phyloP scores from a whole-genome alignment of 2,113 vertebrate species.

The Gobiocypris rarus region DNA sequence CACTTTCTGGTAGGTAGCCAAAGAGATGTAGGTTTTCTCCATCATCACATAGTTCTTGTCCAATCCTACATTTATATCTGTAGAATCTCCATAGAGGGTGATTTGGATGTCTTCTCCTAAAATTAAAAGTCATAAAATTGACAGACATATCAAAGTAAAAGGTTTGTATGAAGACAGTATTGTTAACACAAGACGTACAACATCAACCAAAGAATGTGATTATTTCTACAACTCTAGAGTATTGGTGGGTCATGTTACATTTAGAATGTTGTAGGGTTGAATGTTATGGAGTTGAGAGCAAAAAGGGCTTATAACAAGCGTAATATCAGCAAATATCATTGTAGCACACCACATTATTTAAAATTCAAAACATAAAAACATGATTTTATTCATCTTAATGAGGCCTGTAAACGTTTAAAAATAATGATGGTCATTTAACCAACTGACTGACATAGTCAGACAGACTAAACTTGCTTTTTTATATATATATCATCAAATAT shows the following conservation, averaged over 20 bases:
- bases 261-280: not conserved
- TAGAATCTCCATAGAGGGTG: conserved; percentile 77
- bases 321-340: not conserved
- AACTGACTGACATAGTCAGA: not conserved
- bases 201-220: not conserved
- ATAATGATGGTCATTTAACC: not conserved
- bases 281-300: not conserved
- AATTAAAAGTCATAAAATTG: not conserved
- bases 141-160: conserved; percentile 13
- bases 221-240: too few species aligned
- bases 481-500: too few species aligned
- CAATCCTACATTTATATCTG: conserved; percentile 79
- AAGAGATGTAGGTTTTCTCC: conserved; percentile 79
- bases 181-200: not conserved
- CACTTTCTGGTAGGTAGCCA: conserved; percentile 71
- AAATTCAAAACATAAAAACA: not conserved
- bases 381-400: not conserved
- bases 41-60: conserved; percentile 73
- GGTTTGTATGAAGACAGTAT: not conserved
- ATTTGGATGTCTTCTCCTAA: conserved; percentile 82
- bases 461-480: not conserved
- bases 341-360: not conserved
- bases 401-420: not conserved
- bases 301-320: not conserved
- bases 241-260: not conserved